Evolutionary conservation across 1,140 invertebrate species (phyloP).

Genomic region (Sitodiplosis mosellana): DNA sequence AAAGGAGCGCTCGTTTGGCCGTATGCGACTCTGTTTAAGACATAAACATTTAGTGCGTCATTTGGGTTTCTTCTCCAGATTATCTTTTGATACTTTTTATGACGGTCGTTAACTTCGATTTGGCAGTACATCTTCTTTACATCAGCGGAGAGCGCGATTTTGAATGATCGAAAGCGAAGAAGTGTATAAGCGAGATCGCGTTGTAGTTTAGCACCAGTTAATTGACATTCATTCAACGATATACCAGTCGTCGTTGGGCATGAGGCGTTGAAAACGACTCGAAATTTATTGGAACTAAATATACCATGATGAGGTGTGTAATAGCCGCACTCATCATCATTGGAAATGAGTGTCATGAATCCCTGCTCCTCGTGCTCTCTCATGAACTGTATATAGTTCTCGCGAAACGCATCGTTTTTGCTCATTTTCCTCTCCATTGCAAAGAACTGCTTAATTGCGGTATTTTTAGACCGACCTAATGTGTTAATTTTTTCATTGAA

Average conservation of each 20-base stretch:
- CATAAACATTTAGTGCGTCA: constrained; percentile 12
- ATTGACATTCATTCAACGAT: constrained; percentile 20
- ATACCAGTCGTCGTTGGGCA: constrained; percentile 10
- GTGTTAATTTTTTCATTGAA: constrained; percentile 6
- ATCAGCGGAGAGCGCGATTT: constrained; percentile 18
- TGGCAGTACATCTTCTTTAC: constrained; percentile 27
- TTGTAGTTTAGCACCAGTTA: constrained; percentile 21
- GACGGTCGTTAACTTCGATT: constrained; percentile 15
- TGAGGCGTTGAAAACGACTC: constrained; percentile 17
- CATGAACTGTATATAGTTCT: constrained; percentile 14
- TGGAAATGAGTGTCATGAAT: constrained; percentile 9
- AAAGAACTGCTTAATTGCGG: constrained; percentile 9
- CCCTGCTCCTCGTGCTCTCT: constrained; percentile 11
- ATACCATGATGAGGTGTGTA: constrained; percentile 16
- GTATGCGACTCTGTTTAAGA: constrained; percentile 17
- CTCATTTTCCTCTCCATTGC: constrained; percentile 10
- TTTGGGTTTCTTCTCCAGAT: constrained; percentile 19
- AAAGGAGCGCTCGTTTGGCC: constrained; percentile 13
- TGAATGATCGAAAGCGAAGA: constrained; percentile 19
- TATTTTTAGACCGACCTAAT: constrained; percentile 7
- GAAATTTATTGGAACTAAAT: constrained; percentile 9
- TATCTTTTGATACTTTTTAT: constrained; percentile 24
- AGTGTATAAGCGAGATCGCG: constrained; percentile 22
- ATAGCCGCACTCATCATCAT: constrained; percentile 4
- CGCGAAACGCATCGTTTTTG: constrained; percentile 5